phyloP scores from a whole-genome alignment of 2,888 invertebrate species.

The Caenorhabditis drosophilae region DNA sequence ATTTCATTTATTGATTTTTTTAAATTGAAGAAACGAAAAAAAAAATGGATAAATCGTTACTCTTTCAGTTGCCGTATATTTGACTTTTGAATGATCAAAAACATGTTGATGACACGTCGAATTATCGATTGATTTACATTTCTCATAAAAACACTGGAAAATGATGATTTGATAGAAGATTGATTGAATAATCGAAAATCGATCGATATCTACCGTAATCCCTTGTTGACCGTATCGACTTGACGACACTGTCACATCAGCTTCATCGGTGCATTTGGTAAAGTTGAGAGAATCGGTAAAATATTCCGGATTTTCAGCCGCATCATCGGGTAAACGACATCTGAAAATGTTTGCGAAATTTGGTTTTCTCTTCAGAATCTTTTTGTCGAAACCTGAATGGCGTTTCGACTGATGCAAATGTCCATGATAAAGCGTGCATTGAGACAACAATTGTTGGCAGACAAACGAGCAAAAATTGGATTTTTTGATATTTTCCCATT shows the following conservation, averaged over 20 bases:
- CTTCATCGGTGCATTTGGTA: constrained; percentile 37
- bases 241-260: constrained; percentile 18
- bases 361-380: too few relatives aligned
- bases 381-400: too few relatives aligned
- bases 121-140: constrained; percentile 14
- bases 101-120: constrained; percentile 44
- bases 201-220: constrained; percentile 33
- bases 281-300: constrained; percentile 33
- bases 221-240: constrained; percentile 20
- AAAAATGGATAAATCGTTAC: constrained; percentile 22
- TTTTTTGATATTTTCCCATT: constrained; percentile 61
- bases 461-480: constrained; percentile 67
- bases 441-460: constrained; percentile 67
- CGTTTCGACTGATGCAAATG: constrained; percentile 64
- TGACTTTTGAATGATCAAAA: constrained; percentile 58
- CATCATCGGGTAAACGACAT: constrained; percentile 51
- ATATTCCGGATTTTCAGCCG: constrained; percentile 29
- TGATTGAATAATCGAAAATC: neutral
- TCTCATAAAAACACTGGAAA: constrained; percentile 42
- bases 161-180: neutral
- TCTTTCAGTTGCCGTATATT: constrained; percentile 59
- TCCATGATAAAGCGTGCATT: constrained; percentile 69
- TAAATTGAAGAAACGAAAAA: neutral
- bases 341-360: constrained; percentile 36
- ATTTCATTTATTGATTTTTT: neutral